phyloP scores from a whole-genome alignment of 2,888 invertebrate genomes.

The Esperia sulphurella region DNA sequence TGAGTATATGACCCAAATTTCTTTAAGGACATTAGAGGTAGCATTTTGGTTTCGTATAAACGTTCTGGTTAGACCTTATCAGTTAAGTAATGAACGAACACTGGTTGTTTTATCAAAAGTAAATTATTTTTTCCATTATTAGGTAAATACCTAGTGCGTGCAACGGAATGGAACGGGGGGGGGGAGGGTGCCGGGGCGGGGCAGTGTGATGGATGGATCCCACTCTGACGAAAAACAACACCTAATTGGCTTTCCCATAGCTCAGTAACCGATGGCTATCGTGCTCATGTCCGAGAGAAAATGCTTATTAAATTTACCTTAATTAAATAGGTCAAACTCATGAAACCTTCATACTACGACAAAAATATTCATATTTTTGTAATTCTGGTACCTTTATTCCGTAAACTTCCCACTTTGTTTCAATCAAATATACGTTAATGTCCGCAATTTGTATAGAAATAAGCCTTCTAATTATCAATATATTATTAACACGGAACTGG shows the following conservation, averaged over 20 bases:
- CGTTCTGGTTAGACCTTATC: not conserved
- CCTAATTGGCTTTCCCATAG: constrained; percentile 69
- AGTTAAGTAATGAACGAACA: not conserved
- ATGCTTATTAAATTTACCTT: constrained; percentile 19
- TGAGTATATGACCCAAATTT: no score
- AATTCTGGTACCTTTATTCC: constrained; percentile 4
- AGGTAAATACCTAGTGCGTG: constrained; percentile 24
- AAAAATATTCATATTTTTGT: not conserved
- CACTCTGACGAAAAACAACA: constrained; percentile 61
- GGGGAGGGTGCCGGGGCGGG: constrained; percentile 61
- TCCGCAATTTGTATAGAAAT: constrained; percentile 33
- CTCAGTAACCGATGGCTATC: constrained; percentile 45
- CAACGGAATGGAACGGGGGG: constrained; percentile 43
- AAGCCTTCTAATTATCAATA: constrained; percentile 57
- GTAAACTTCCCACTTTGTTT: constrained; percentile 26
- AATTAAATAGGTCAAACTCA: constrained; percentile 23
- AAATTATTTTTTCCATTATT: constrained; percentile 20
- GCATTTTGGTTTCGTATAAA: no score
- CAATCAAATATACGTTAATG: constrained; percentile 24
- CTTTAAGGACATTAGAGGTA: no score
- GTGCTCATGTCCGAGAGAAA: constrained; percentile 23
- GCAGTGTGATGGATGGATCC: constrained; percentile 62
- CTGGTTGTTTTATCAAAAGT: constrained; percentile 5
- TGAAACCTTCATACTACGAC: constrained; percentile 5
- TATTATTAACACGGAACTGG: constrained; percentile 34